phyloP scores from a whole-genome alignment of 2,888 invertebrate species.

The Kuschelorhynchus macadamiae region DNA sequence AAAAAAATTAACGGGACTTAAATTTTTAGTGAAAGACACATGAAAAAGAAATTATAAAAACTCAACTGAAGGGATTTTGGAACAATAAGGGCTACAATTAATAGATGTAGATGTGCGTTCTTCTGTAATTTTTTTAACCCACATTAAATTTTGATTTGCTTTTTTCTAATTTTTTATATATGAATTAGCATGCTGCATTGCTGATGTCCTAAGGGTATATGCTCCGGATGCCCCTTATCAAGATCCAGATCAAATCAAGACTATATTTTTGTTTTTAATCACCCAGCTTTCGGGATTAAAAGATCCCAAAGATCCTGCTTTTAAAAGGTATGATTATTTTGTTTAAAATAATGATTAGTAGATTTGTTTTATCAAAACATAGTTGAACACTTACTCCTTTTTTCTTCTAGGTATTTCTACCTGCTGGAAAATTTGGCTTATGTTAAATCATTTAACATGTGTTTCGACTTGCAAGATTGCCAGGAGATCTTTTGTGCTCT shows the following conservation, averaged over 20 bases:
- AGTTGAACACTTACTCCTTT: background rate
- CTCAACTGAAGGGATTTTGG: no score
- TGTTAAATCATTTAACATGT: conserved; percentile 99
- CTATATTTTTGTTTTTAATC: conserved; percentile 94
- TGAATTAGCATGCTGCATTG: conserved; percentile 91
- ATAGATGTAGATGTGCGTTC: no score
- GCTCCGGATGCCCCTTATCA: conserved; percentile 98
- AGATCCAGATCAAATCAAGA: conserved; percentile 93
- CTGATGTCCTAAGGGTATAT: conserved; percentile 95
- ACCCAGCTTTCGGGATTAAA: conserved; percentile 93
- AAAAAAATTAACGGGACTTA: no score
- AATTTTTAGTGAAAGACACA: no score
- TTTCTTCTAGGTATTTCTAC: conserved; percentile 91
- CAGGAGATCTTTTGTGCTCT: conserved; percentile 96
- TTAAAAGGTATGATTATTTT: conserved; percentile 74
- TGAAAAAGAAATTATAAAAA: no score
- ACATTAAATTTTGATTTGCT: no score
- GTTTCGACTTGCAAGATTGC: conserved; percentile 97
- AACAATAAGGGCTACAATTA: no score
- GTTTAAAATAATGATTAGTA: background rate
- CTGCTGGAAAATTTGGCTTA: conserved; percentile 96
- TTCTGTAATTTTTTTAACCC: no score
- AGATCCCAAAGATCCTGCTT: conserved; percentile 97
- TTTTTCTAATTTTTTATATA: no score
- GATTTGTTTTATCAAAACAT: background rate